phyloP scores from a whole-genome alignment of 2,888 invertebrate genomes.

The Anthophora plumipes region DNA sequence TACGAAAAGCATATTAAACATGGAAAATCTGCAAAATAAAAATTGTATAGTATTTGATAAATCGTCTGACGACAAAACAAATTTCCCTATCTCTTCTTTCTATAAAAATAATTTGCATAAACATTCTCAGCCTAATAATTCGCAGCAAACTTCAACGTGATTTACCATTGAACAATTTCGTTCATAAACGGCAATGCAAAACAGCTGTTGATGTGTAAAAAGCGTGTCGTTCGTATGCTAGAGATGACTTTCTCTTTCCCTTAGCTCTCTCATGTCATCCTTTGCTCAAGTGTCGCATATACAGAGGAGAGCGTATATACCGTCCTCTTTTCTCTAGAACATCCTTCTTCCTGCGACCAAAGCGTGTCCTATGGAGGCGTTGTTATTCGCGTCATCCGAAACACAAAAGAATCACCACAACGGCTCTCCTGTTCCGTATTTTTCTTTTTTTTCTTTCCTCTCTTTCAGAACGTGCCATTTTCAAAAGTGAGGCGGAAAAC shows the following conservation, averaged over 20 bases:
- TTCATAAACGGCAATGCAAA: slow-evolving; percentile 4
- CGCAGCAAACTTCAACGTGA: too few species aligned
- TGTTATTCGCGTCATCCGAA: slow-evolving; percentile 21
- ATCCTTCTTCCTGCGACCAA: slow-evolving; percentile 53
- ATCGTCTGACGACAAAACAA: too few species aligned
- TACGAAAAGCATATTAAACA: too few species aligned
- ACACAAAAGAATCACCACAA: slow-evolving; percentile 59
- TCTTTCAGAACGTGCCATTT: slow-evolving; percentile 31
- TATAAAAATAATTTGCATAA: too few species aligned
- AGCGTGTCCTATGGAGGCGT: slow-evolving; percentile 42
- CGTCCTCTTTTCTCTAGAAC: slow-evolving; percentile 45
- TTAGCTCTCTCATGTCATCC: slow-evolving; percentile 42
- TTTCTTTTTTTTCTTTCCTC: neutral
- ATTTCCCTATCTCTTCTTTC: too few species aligned
- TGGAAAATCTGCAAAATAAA: too few species aligned
- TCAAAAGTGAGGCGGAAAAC: slow-evolving; percentile 50
- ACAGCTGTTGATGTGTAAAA: slow-evolving; percentile 9
- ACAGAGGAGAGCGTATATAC: neutral
- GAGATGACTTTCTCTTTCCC: slow-evolving; percentile 22
- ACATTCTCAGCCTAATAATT: too few species aligned
- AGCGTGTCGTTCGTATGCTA: slow-evolving; percentile 7
- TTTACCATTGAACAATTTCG: slow-evolving; percentile 18
- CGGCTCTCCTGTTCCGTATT: slow-evolving; percentile 20
- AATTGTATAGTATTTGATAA: too few species aligned
- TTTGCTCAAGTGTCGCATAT: slow-evolving; percentile 36